These are phyloP conservation scores for Delia radicum DNA, from an alignment of 1,140 invertebrate genomes.

Conservation along the genomic window DNA sequence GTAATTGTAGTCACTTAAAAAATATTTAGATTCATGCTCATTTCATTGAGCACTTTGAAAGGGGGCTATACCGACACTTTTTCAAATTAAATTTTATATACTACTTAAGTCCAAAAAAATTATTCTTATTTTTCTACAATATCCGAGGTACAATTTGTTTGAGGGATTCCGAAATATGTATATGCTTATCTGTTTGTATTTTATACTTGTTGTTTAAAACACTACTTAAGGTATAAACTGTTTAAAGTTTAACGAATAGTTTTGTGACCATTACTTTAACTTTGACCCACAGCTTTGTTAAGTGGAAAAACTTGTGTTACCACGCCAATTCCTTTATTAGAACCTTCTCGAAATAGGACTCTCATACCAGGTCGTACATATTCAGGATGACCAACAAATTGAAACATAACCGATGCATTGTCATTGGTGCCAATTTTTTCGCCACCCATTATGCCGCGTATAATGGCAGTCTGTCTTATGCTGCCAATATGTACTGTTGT, in stretches of 20 bases:
- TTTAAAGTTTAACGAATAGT: background rate
- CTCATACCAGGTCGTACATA: constrained; percentile 85
- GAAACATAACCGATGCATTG: constrained; percentile 81
- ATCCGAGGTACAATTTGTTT: constrained; percentile 21
- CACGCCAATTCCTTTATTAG: constrained; percentile 86
- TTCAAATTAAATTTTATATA: no score
- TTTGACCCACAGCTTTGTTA: constrained; percentile 36
- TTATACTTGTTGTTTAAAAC: background rate
- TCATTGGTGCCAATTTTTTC: constrained; percentile 71
- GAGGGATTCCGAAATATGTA: background rate
- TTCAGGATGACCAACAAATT: constrained; percentile 88
- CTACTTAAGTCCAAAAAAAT: background rate
- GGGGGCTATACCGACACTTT: no score
- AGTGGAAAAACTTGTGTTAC: constrained; percentile 80
- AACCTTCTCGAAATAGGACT: constrained; percentile 85
- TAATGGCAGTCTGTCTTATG: constrained; percentile 89
- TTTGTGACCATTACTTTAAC: background rate
- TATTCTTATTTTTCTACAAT: background rate
- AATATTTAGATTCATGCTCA: no score
- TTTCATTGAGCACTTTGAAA: no score
- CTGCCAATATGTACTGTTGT: constrained; percentile 93
- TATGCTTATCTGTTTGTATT: background rate
- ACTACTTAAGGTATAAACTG: background rate
- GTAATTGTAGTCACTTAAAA: no score
- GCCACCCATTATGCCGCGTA: constrained; percentile 61